Base-by-base conservation (phyloP, 2,797 vertebrate species). In the Hoplostethus atlanticus region DNA sequence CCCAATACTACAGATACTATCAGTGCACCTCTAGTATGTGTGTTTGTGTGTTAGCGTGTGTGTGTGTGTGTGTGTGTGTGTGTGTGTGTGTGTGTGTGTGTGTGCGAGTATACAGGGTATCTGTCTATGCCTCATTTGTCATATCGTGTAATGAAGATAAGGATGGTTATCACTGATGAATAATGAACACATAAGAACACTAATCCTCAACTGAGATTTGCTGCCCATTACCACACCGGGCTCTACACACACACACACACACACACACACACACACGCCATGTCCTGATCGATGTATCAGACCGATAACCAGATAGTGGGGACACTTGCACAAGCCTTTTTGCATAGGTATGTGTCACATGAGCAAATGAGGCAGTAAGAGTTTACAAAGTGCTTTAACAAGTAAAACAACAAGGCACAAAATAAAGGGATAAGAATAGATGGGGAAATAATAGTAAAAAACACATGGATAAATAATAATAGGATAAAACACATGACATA, bases 91-190 rank as follows among this genome's bases (percentile, higher is more conserved):
- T 51, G 30, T 38, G 31, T 21, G 44, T 51, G 47, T 64, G n/a
- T 34, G 30, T 34, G 62, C 52, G 21, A 30, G 40, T 31, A 25
- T 48, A 25, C 47, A 11, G 21, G 36, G 11, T 30, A 58, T 48
- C 54, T 58, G 47, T 57, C 54, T 48, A 46, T 40, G 42, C 6
- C 34, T n/a, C 31, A n/a, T 17, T 17, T 13, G 31, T 50, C 56
- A 68, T 58, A 58, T 68, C 52, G 66, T 34, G 16, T 68, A 59
- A 68, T 48, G 66, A n/a, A 17, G 5, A 21, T 54, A 15, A 13
- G 34, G 66, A 68, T 58, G 21, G 55, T 68, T 68, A 48, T 36
- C 34, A 36, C 34, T 36, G 34, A 59, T 56, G 42, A 42, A 71
- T 53, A 16, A 21, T 72, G 57, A 17, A 36, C 34, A 36, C 34